These are phyloP conservation scores for Papio anubis DNA, from an alignment of 2,113 vertebrate genomes.

Conservation along the genomic window DNA sequence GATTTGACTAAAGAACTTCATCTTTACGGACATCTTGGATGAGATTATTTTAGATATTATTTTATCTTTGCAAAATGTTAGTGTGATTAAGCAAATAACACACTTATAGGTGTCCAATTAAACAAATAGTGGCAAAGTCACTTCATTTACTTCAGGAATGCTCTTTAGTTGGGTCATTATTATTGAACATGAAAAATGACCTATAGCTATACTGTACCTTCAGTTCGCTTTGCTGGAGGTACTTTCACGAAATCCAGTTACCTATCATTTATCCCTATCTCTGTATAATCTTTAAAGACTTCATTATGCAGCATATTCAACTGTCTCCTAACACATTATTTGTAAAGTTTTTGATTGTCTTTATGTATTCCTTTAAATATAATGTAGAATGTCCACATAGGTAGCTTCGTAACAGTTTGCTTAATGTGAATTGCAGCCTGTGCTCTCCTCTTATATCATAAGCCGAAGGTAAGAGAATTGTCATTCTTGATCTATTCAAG, in stretches of 20 bases:
- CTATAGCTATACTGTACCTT: not conserved
- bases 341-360: constrained; percentile 31
- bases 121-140: constrained; percentile 82
- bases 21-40: constrained; percentile 86
- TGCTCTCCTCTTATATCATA: not conserved
- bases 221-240: not conserved
- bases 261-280: not conserved
- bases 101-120: constrained; percentile 88
- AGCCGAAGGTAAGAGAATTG: not conserved
- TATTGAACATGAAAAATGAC: not conserved
- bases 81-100: constrained; percentile 87
- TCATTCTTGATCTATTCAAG: not conserved
- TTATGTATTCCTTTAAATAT: constrained; percentile 27
- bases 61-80: constrained; percentile 82
- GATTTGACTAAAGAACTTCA: constrained; percentile 85
- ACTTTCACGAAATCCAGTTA: not conserved
- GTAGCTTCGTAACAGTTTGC: not conserved
- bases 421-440: not conserved
- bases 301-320: not conserved
- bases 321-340: not conserved
- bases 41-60: constrained; percentile 81
- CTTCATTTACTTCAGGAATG: constrained; percentile 77
- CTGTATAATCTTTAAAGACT: not conserved
- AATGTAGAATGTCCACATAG: not conserved
- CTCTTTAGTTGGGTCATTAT: constrained; percentile 74